Evolutionary conservation across 2,113 vertebrate species (phyloP).

Genomic region (Steatornis caripensis): DNA sequence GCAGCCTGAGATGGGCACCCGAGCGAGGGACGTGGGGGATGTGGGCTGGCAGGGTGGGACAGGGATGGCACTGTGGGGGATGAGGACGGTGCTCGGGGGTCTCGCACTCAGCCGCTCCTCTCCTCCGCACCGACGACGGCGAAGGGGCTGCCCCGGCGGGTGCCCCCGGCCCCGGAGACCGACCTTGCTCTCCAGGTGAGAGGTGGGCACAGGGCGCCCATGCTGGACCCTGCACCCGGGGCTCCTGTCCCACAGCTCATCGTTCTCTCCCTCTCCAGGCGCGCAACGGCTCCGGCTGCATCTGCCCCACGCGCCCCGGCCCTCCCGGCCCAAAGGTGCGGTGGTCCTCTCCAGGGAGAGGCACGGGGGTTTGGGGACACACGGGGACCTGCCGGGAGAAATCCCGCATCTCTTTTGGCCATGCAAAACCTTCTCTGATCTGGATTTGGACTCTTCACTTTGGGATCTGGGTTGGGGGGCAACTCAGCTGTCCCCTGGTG

Average conservation of each 20-base stretch:
- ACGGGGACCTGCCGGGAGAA: accelerated
- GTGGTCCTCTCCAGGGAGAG: too few relatives aligned
- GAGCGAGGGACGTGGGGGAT: background rate
- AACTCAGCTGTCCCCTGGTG: background rate
- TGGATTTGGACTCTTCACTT: background rate
- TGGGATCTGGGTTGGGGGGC: background rate
- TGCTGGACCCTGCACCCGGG: background rate
- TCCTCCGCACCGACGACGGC: background rate
- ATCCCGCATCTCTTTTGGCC: background rate
- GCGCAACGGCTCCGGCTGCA: conserved; percentile 15
- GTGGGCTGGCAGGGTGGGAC: accelerated
- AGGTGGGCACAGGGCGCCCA: accelerated
- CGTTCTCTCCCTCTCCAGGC: background rate
- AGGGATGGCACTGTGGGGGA: background rate
- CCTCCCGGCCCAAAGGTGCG: conserved; percentile 36
- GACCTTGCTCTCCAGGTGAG: background rate
- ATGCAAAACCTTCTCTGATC: background rate
- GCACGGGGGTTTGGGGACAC: too few relatives aligned
- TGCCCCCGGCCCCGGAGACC: accelerated
- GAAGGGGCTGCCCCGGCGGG: background rate
- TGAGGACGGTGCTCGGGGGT: background rate
- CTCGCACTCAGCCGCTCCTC: background rate
- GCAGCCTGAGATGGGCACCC: background rate
- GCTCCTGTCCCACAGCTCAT: accelerated
- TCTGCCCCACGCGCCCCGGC: conserved; percentile 34